Evolutionary conservation across 37 sponge, comb jelly and placozoan species (phyloP).

Genomic region (Agelas oroides): DNA sequence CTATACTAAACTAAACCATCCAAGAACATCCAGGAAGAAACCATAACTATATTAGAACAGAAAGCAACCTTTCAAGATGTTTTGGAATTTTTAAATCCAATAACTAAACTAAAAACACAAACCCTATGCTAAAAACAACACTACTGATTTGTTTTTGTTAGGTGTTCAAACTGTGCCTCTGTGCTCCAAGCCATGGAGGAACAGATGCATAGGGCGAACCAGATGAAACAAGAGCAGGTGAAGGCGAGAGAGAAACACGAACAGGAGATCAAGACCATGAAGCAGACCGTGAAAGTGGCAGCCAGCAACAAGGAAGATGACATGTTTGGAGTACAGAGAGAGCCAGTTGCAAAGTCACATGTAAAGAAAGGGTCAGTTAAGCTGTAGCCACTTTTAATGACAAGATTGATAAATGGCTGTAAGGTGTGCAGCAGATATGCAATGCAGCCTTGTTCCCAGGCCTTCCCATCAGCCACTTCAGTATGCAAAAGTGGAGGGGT

Average conservation of each 20-base stretch:
- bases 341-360: background rate
- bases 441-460: no score
- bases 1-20: no score
- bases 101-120: no score
- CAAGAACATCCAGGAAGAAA: no score
- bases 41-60: no score
- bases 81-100: no score
- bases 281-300: constrained; percentile 40
- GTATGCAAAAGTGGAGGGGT: no score
- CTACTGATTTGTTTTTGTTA: background rate
- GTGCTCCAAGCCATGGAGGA: constrained; percentile 59
- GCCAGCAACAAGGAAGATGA: background rate
- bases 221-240: constrained; percentile 13
- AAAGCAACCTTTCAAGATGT: no score
- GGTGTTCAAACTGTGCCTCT: constrained; percentile 74
- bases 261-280: constrained; percentile 50
- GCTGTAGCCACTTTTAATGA: no score
- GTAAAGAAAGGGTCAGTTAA: constrained; percentile 11
- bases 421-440: no score
- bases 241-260: constrained; percentile 53
- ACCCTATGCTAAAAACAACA: background rate
- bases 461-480: no score
- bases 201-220: constrained; percentile 71
- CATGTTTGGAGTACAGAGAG: background rate
- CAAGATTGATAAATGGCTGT: no score